Conservation (phyloP, 2,113 vertebrate species). For the Natator depressus region DNA sequence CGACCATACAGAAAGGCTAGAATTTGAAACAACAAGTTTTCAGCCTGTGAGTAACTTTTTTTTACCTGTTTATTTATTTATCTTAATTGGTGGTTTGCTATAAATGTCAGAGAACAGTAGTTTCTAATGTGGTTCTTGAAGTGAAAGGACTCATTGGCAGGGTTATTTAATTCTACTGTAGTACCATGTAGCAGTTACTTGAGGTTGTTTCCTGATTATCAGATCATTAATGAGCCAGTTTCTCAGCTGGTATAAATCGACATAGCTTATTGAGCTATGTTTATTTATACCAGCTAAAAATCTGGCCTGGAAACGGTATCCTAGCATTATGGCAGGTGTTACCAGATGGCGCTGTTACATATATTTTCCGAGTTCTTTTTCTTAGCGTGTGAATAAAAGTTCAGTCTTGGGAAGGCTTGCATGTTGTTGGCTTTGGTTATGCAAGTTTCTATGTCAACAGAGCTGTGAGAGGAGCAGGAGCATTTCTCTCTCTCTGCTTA, state of each 20-base stretch:
- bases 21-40: slow-evolving; percentile 12
- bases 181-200: accelerated
- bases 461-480: not conserved
- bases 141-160: not conserved
- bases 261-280: accelerated
- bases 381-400: not conserved
- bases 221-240: accelerated
- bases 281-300: not conserved
- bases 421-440: accelerated
- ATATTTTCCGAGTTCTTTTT: not conserved
- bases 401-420: accelerated
- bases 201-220: accelerated
- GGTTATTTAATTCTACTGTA: accelerated
- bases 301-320: not conserved
- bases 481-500: not conserved
- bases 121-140: not conserved
- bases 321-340: not conserved
- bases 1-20: not conserved
- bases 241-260: accelerated
- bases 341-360: not conserved
- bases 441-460: accelerated
- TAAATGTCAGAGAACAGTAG: not conserved
- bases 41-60: not conserved
- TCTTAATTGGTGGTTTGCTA: not conserved
- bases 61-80: not conserved